Evolutionary conservation across 64 coral and sea anemone species (phyloP), one percentile per base, ranked within the genome.

Genomic region (Montipora sp.): DNA sequence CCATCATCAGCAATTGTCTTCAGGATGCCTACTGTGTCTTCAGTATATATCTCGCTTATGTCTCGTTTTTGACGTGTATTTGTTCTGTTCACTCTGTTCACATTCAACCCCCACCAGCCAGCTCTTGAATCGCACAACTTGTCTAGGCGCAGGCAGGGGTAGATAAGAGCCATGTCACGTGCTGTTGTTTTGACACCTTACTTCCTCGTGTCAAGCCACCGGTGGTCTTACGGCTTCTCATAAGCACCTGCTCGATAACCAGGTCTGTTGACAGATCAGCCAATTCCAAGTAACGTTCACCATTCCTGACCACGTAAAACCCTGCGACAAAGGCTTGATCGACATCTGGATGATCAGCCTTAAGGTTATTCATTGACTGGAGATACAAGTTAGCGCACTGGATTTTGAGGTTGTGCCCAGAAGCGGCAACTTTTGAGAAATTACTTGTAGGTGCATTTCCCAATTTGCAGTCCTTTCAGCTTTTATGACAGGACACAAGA

Each of bases 61-160:
- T 48, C 84, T 69, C 21, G 92, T 13, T 59, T 55, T 68, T 2
- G 83, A 73, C 50, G 81, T 88, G 22, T 93, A 83, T 45, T 93
- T 93, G 68, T 93, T 93, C 10, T 93, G 81, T 53, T 95, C 81
- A 78, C 93, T 69, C 7, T 88, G 91, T 51, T 95, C 49, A 18
- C 78, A 60, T 14, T 73, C 7, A 73, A 90, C 87, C 27, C 27
- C 27, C 27, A 0, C 80, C 59, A 14, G 59, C 21, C 20, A 83
- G 7, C 9, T 51, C 55, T 80, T 80, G 78, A 22, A 80, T 80
- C 6, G 78, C 7, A 12, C 3, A 45, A 47, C n/a, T 80, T 49
- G 47, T 84, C 10, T 84, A 0, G 14, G 89, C 89, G 67, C 55
- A 81, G 1, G 59, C 77, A 14, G 78, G 89, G 58, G 81, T 91